phyloP scores from a whole-genome alignment of 2,888 invertebrate genomes.

The Selenia dentaria region DNA sequence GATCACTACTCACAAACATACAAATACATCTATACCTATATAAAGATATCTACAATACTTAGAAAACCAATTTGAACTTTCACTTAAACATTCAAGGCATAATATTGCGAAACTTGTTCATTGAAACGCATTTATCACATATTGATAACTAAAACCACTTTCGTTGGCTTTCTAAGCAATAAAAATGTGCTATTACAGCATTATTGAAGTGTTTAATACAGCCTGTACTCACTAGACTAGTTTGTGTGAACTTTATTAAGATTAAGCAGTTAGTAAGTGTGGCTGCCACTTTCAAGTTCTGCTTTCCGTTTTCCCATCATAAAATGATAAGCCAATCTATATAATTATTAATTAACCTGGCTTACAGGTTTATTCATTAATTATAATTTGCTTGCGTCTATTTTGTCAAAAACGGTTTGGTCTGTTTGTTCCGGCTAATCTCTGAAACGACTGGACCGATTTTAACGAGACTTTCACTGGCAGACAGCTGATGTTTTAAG shows the following conservation, averaged over 20 bases:
- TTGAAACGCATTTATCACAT: slow-evolving; percentile 9
- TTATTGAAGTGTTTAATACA: slow-evolving; percentile 8
- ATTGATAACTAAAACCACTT: slow-evolving; percentile 22
- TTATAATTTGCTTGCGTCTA: too few species aligned
- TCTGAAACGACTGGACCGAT: too few species aligned
- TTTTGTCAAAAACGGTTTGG: too few species aligned
- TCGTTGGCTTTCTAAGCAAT: slow-evolving; percentile 35
- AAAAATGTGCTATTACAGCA: slow-evolving; percentile 28
- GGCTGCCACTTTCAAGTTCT: slow-evolving; percentile 13
- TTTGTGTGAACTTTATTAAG: slow-evolving; percentile 8
- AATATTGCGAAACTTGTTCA: slow-evolving; percentile 11
- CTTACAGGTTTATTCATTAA: too few species aligned
- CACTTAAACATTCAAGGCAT: slow-evolving; percentile 16
- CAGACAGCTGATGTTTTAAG: too few species aligned
- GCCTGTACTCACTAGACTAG: slow-evolving; percentile 1
- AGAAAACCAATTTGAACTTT: slow-evolving; percentile 30
- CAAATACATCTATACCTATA: background rate
- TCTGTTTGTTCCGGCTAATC: too few species aligned
- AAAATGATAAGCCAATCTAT: too few species aligned
- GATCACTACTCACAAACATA: slow-evolving; percentile 12
- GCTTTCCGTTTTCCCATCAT: slow-evolving; percentile 14
- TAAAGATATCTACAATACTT: background rate
- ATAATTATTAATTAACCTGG: too few species aligned
- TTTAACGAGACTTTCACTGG: too few species aligned
- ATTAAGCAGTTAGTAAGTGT: too few species aligned